A percentile compares a stretch with the other conserved stretches of the same genome.
Conservation (phyloP, 2,888 invertebrate species). For the Mimas tiliae region DNA sequence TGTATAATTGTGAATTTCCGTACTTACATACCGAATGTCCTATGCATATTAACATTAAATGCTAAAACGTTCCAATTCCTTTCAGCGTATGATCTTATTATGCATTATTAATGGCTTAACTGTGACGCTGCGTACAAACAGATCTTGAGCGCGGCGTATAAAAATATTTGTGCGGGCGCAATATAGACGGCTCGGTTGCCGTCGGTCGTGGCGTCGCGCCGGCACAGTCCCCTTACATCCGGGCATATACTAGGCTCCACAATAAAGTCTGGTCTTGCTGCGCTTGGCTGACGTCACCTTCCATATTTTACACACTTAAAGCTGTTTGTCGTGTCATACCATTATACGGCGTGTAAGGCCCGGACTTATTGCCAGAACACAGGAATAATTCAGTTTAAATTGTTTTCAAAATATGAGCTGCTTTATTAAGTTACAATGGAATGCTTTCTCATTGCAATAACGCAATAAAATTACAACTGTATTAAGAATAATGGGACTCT, state of each 20-base stretch:
- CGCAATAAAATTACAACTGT: conserved; percentile 59
- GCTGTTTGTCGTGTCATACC: conserved; percentile 84
- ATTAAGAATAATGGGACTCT: conserved; percentile 57
- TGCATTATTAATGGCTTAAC: not conserved
- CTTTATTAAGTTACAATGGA: conserved; percentile 72
- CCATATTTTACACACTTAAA: conserved; percentile 84
- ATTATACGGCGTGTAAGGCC: conserved; percentile 81
- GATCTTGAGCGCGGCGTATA: conserved; percentile 27
- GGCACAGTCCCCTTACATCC: conserved; percentile 55
- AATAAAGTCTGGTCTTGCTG: conserved; percentile 69
- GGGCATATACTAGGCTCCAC: conserved; percentile 64
- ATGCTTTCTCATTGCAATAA: conserved; percentile 67
- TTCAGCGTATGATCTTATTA: not conserved
- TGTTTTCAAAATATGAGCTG: conserved; percentile 71
- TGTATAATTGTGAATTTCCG: too few relatives aligned
- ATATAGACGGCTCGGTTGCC: conserved; percentile 21
- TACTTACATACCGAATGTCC: too few relatives aligned
- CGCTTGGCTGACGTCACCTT: conserved; percentile 76
- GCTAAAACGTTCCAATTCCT: not conserved
- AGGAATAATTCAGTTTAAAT: conserved; percentile 80
- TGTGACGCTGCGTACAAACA: not conserved
- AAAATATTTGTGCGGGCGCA: conserved; percentile 41
- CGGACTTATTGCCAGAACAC: conserved; percentile 75
- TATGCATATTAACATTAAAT: too few relatives aligned
- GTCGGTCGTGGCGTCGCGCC: conserved; percentile 46